Conservation (phyloP, 2,888 invertebrate genomes). For the Rhingia campestris region DNA sequence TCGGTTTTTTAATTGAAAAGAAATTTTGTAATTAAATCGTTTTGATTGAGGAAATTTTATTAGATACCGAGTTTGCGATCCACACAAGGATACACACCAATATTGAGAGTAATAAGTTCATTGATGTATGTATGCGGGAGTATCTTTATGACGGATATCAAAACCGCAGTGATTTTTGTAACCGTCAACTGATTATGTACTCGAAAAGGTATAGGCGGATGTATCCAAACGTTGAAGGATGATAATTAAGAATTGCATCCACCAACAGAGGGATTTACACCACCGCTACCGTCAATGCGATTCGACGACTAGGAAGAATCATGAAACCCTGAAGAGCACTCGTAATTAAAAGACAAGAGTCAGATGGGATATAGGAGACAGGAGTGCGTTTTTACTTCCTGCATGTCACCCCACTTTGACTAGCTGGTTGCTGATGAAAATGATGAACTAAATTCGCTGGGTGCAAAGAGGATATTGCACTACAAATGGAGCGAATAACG, state of each 20-base stretch:
- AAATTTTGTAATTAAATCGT: conserved; percentile 29
- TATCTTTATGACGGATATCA: neutral
- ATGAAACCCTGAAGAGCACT: neutral
- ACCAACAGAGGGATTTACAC: neutral
- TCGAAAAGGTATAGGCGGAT: too few species aligned
- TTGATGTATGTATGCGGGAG: conserved; percentile 4
- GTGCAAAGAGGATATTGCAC: neutral
- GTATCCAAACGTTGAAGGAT: neutral
- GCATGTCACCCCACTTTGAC: too few species aligned
- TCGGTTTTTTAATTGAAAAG: conserved; percentile 13
- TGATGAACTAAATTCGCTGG: neutral
- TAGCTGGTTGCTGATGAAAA: too few species aligned
- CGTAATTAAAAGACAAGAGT: conserved; percentile 41
- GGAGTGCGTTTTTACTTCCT: conserved; percentile 8
- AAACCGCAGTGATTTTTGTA: too few species aligned
- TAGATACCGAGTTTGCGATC: conserved; percentile 9
- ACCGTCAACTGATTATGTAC: too few species aligned
- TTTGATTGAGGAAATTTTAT: conserved; percentile 27
- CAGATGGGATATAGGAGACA: neutral
- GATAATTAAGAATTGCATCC: conserved; percentile 37
- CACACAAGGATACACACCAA: neutral
- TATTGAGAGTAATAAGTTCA: conserved; percentile 15
- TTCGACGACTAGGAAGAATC: neutral
- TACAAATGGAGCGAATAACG: neutral
- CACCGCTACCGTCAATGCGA: neutral